phyloP scores from a whole-genome alignment of 2,113 vertebrate species.

The Meriones unguiculatus region DNA sequence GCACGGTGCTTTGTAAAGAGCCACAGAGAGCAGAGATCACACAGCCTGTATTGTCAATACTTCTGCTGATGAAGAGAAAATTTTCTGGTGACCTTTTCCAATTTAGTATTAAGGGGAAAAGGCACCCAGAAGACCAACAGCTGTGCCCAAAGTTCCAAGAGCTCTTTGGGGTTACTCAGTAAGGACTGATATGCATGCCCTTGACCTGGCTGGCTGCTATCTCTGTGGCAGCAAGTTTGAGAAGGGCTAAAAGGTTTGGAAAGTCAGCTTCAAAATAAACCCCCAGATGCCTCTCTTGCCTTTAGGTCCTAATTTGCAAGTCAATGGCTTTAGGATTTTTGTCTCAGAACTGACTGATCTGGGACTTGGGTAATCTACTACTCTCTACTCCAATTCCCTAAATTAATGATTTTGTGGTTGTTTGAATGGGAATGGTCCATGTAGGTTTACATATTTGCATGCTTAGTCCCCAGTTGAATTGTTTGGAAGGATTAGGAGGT shows the following conservation, averaged over 20 bases:
- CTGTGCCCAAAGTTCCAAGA: background rate
- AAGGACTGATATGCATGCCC: background rate
- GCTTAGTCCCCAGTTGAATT: background rate
- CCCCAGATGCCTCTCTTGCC: background rate
- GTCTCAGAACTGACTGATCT: background rate
- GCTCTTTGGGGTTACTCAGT: background rate
- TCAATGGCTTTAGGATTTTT: background rate
- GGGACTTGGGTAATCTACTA: background rate
- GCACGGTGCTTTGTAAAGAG: background rate
- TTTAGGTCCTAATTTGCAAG: background rate
- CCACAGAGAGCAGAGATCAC: background rate
- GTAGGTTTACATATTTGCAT: background rate
- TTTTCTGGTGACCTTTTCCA: background rate
- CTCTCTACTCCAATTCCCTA: background rate
- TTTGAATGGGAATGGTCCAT: background rate
- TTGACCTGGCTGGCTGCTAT: background rate
- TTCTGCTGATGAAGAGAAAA: background rate
- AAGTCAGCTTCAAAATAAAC: background rate
- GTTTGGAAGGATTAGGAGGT: background rate
- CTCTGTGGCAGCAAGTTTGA: background rate
- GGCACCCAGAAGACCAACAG: background rate
- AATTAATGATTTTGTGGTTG: background rate
- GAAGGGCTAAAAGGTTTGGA: background rate
- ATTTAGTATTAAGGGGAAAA: background rate
- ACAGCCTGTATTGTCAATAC: background rate